These are phyloP conservation scores for Percina caprodes DNA, from an alignment of 2,113 vertebrate genomes.

Conservation along the genomic window DNA sequence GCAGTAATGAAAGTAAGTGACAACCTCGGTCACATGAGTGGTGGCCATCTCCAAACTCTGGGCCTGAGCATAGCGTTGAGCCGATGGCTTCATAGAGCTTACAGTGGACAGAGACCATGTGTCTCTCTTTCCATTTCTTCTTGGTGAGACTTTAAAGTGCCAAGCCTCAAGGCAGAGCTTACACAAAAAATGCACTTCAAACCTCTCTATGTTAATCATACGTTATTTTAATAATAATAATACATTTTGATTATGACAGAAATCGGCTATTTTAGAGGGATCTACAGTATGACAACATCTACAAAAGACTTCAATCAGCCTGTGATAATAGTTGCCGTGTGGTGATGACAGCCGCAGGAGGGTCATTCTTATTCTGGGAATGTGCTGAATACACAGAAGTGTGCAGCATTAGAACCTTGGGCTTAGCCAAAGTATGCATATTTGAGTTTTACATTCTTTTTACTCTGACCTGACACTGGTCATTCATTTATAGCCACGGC, in stretches of 20 bases:
- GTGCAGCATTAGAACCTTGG: conserved; percentile 63
- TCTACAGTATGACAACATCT: conserved; percentile 6
- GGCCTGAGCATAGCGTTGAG: conserved; percentile 65
- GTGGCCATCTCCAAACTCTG: conserved; percentile 57
- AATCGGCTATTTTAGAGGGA: conserved; percentile 24
- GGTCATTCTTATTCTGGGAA: conserved; percentile 65
- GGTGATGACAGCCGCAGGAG: conserved; percentile 43
- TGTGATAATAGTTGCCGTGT: conserved; percentile 34
- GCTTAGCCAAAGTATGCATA: conserved; percentile 72
- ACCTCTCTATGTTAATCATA: conserved; percentile 41
- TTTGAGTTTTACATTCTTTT: conserved; percentile 72
- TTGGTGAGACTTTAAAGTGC: conserved; percentile 35
- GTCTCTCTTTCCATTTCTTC: conserved; percentile 65
- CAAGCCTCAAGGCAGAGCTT: conserved; percentile 10
- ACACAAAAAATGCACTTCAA: conserved; percentile 13
- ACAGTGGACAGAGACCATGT: conserved; percentile 52
- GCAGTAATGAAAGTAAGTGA: conserved; percentile 76
- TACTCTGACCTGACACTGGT: conserved; percentile 80
- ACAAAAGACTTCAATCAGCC: conserved; percentile 37
- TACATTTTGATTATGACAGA: conserved; percentile 50
- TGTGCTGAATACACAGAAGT: conserved; percentile 75
- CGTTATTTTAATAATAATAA: conserved; percentile 22
- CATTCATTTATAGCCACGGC: conserved; percentile 83
- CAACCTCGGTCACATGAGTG: conserved; percentile 73
- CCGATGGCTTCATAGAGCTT: conserved; percentile 69